phyloP scores from a whole-genome alignment of 2,797 vertebrate species.

The Diceros bicornis region DNA sequence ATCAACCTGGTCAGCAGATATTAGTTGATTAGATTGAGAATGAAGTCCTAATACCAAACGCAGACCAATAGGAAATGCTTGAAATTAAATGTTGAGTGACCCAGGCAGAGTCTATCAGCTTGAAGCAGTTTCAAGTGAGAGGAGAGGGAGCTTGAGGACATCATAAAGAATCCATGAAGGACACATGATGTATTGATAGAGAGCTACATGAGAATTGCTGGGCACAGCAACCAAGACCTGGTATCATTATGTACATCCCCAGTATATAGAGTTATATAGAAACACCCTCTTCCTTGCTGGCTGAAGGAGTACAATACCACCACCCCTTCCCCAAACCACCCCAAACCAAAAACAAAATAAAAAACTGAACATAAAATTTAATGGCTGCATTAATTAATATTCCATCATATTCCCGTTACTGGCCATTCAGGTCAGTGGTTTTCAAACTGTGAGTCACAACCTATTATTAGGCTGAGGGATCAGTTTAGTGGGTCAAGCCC shows the following conservation, averaged over 20 bases:
- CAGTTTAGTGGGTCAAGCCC: background rate
- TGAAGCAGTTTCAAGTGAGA: background rate
- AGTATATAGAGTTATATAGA: background rate
- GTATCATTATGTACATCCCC: background rate
- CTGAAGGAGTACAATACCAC: background rate
- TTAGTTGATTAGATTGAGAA: conserved; percentile 44
- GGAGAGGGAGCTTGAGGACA: background rate
- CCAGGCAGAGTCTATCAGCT: background rate
- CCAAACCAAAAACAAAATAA: background rate
- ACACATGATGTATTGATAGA: background rate
- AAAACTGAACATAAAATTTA: background rate
- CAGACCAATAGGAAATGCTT: background rate
- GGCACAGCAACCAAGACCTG: background rate
- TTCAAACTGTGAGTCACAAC: background rate
- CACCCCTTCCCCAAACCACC: background rate
- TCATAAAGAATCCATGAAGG: background rate
- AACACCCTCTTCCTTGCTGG: background rate
- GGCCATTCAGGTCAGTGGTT: background rate
- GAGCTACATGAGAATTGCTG: background rate
- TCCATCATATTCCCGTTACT: background rate
- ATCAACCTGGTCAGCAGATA: conserved; percentile 53
- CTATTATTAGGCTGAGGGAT: background rate
- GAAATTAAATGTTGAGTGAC: background rate
- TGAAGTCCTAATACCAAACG: background rate
- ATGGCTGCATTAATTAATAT: background rate